These are phyloP conservation scores for Glyptemys insculpta DNA, from an alignment of 2,797 vertebrate genomes.

Conservation along the genomic window DNA sequence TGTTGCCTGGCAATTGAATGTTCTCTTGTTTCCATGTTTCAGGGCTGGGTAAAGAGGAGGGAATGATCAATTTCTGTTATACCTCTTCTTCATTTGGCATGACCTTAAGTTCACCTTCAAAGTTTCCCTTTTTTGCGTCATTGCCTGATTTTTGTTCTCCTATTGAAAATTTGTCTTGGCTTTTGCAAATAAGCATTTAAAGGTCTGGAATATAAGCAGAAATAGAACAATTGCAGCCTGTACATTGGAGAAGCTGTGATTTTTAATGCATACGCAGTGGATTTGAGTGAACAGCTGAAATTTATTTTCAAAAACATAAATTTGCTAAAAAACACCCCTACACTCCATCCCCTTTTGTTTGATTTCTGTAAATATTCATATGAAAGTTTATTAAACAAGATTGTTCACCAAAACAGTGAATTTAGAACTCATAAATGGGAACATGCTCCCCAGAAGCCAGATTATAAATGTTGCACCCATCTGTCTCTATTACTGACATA, in stretches of 20 bases:
- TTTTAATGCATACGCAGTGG: not conserved
- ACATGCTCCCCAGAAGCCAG: not conserved
- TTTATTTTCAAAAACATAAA: not conserved
- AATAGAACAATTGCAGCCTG: not conserved
- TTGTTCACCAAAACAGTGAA: not conserved
- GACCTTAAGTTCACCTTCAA: not conserved
- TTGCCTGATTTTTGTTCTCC: not conserved
- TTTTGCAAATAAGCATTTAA: not conserved
- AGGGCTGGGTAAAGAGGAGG: not conserved
- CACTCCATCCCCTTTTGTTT: not conserved
- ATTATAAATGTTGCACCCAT: not conserved
- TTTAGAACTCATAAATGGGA: not conserved
- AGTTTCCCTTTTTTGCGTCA: not conserved
- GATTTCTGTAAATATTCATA: not conserved
- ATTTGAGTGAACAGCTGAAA: not conserved
- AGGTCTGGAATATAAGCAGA: not conserved
- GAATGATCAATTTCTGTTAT: not conserved
- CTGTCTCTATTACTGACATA: not conserved
- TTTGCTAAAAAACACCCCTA: not conserved
- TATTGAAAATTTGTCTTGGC: not conserved
- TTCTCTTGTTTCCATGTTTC: not conserved
- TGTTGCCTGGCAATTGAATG: not conserved
- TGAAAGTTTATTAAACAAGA: not conserved
- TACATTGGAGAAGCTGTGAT: not conserved
- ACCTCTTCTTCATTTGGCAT: not conserved